Conservation (phyloP, 2,888 invertebrate genomes). For the Drosophila cracens region DNA sequence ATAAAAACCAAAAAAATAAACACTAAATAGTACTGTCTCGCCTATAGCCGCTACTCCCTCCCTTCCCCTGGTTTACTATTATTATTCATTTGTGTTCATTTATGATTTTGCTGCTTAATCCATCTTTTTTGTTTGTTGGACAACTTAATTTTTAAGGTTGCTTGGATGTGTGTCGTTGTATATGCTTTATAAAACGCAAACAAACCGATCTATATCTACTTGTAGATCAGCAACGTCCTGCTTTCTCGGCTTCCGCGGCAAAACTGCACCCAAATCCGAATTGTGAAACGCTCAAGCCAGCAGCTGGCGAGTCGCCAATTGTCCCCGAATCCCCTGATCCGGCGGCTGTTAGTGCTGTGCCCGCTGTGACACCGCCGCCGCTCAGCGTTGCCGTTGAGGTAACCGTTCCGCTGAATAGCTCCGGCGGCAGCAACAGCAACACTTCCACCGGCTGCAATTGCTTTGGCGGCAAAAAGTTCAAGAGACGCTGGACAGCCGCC, state of each 20-base stretch:
- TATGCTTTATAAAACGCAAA: slow-evolving; percentile 68
- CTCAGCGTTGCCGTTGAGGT: slow-evolving; percentile 63
- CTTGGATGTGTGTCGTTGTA: slow-evolving; percentile 60
- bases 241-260: slow-evolving; percentile 85
- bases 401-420: slow-evolving; percentile 38
- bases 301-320: slow-evolving; percentile 36
- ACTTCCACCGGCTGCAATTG: slow-evolving; percentile 84
- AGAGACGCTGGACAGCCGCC: slow-evolving; percentile 81
- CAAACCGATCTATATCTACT: slow-evolving; percentile 84
- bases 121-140: slow-evolving; percentile 52
- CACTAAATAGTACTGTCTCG: slow-evolving; percentile 32
- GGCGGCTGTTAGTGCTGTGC: slow-evolving; percentile 33
- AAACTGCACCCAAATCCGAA: slow-evolving; percentile 83
- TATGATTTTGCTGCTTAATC: slow-evolving; percentile 44
- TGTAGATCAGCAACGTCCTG: slow-evolving; percentile 86
- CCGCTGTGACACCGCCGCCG: slow-evolving; percentile 60
- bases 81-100: slow-evolving; percentile 37
- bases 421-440: slow-evolving; percentile 10
- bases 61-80: slow-evolving; percentile 25
- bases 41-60: slow-evolving; percentile 22
- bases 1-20: slow-evolving; percentile 9
- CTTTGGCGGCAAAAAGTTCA: slow-evolving; percentile 82
- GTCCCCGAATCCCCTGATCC: slow-evolving; percentile 13
- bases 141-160: slow-evolving; percentile 75
- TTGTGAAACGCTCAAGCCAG: slow-evolving; percentile 70